Percentiles rank a stretch among this genome's conserved stretches.
Conservation (phyloP, 2,113 vertebrate genomes). For the Uria aalge region DNA sequence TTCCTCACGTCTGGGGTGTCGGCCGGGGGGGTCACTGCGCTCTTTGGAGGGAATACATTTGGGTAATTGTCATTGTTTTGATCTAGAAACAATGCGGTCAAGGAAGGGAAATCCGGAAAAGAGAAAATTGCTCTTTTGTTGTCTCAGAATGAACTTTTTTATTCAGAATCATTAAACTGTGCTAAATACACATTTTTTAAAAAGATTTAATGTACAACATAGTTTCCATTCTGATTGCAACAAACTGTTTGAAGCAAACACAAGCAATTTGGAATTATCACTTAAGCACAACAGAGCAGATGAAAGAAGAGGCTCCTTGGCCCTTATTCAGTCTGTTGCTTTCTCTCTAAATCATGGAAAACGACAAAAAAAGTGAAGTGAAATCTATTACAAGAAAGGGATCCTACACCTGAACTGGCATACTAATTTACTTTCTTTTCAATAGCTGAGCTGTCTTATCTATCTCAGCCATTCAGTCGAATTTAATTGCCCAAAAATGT, state of each 20-base stretch:
- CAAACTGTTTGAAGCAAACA: neutral
- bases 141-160: neutral
- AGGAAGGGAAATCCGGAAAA: neutral
- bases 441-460: neutral
- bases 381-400: neutral
- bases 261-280: neutral
- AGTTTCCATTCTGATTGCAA: neutral
- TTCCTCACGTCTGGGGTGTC: no score
- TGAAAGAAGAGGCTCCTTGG: neutral
- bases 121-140: rapidly evolving
- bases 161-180: neutral
- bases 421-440: neutral
- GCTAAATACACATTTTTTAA: neutral
- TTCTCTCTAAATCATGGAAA: neutral
- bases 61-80: neutral
- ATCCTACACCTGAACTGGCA: neutral
- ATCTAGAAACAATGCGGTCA: neutral
- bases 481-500: neutral
- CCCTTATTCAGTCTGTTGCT: neutral
- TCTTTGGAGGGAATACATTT: neutral
- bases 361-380: neutral
- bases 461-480: neutral
- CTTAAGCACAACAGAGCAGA: neutral
- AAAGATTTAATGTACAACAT: neutral
- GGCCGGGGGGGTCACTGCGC: neutral